Conservation (phyloP, 2,797 vertebrate genomes). For the Zalophus californianus region DNA sequence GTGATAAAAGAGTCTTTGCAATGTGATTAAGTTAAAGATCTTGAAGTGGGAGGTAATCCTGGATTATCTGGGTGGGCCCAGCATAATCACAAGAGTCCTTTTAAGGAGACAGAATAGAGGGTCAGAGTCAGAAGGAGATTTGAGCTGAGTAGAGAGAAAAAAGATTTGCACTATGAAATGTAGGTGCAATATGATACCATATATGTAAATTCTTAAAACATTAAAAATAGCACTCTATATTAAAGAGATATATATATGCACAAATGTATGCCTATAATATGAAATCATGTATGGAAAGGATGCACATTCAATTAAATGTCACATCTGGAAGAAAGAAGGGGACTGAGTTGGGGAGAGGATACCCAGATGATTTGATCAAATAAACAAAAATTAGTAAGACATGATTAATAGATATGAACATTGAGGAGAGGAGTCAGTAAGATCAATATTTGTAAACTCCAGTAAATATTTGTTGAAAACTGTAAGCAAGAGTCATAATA, state of each 20-base stretch:
- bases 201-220: background rate
- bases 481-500: background rate
- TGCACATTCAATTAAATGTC: background rate
- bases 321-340: background rate
- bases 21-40: background rate
- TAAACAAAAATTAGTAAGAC: background rate
- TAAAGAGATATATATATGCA: background rate
- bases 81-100: background rate
- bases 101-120: background rate
- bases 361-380: background rate
- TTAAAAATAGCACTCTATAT: background rate
- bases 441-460: background rate
- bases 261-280: background rate
- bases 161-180: background rate
- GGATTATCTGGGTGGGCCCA: background rate
- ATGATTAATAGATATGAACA: background rate
- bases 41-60: background rate
- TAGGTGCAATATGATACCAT: background rate
- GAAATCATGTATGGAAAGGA: background rate
- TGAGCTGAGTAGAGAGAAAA: background rate
- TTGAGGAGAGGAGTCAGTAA: background rate
- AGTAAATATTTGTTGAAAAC: background rate
- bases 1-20: background rate
- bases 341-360: background rate
- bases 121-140: background rate